A percentile compares a stretch with the other conserved stretches of the same genome.
Evolutionary conservation across 2,797 vertebrate species (phyloP).

Genomic region (Rhinogobio ventralis): DNA sequence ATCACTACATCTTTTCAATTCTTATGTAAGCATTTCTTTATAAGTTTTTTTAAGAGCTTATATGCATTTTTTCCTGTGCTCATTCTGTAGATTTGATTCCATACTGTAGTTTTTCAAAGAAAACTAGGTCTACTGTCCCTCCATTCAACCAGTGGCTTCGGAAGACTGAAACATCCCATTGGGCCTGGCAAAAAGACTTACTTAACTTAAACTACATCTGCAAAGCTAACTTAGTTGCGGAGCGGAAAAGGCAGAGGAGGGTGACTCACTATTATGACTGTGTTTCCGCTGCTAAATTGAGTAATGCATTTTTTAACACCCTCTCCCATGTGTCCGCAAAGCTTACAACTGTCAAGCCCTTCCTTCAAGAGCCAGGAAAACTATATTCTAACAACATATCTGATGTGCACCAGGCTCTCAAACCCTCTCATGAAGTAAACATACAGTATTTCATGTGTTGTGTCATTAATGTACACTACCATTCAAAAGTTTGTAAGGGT

Average conservation of each 20-base stretch:
- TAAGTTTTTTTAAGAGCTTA: too few relatives aligned
- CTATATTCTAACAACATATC: neutral
- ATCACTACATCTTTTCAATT: neutral
- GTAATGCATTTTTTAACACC: conserved; percentile 53
- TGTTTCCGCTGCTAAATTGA: conserved; percentile 48
- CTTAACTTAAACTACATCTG: conserved; percentile 21
- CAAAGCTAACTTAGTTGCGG: neutral
- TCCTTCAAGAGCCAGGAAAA: conserved; percentile 6
- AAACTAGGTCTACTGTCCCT: neutral
- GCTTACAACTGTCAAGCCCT: conserved; percentile 35
- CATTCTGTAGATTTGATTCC: neutral
- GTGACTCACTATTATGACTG: conserved; percentile 50
- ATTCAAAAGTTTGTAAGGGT: neutral
- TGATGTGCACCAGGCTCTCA: neutral
- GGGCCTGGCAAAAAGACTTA: conserved; percentile 5
- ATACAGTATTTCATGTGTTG: neutral
- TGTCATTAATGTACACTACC: neutral
- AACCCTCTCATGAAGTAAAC: neutral
- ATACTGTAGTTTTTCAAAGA: neutral
- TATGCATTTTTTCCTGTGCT: neutral
- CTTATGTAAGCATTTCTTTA: neutral
- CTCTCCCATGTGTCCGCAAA: conserved; percentile 45
- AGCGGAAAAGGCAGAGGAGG: conserved; percentile 29
- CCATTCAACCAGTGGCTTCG: neutral
- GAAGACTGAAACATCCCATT: neutral